phyloP scores from a whole-genome alignment of 2,797 vertebrate species.

The Harpagifer antarcticus region DNA sequence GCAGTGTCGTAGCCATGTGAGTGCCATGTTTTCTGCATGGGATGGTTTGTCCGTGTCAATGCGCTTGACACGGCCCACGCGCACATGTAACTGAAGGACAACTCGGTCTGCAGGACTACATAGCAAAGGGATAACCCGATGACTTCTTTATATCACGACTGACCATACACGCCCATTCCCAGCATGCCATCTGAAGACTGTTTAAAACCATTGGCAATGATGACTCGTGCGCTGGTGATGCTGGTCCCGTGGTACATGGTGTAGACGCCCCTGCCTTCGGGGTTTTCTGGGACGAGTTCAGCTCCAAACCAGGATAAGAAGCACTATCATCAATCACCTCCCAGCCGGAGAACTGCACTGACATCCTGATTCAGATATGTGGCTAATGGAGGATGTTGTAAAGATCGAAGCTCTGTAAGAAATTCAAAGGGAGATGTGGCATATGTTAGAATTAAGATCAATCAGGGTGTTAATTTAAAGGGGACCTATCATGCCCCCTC shows the following conservation, averaged over 20 bases:
- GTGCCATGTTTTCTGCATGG: constrained; percentile 75
- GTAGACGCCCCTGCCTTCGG: constrained; percentile 68
- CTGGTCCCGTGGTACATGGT: constrained; percentile 83
- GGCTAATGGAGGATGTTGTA: neutral
- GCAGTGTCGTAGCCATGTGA: constrained; percentile 77
- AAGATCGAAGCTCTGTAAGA: constrained; percentile 17
- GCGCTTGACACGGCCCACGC: constrained; percentile 76
- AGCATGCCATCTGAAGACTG: constrained; percentile 76
- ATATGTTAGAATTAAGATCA: neutral
- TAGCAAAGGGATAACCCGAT: constrained; percentile 59
- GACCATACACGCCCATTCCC: constrained; percentile 80
- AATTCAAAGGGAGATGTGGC: neutral
- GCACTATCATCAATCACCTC: constrained; percentile 65
- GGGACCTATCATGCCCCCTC: too few species aligned
- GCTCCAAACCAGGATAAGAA: constrained; percentile 40
- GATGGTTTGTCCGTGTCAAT: constrained; percentile 77
- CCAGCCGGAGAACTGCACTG: constrained; percentile 69
- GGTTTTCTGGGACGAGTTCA: constrained; percentile 67
- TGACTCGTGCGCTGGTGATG: constrained; percentile 57
- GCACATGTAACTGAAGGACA: constrained; percentile 69
- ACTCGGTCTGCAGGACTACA: constrained; percentile 29
- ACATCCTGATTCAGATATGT: constrained; percentile 44
- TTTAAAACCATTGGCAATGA: constrained; percentile 74
- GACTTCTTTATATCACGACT: constrained; percentile 81
- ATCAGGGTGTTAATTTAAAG: neutral